Conservation (phyloP, 1,140 invertebrate genomes). For the Listronotus oregonensis region DNA sequence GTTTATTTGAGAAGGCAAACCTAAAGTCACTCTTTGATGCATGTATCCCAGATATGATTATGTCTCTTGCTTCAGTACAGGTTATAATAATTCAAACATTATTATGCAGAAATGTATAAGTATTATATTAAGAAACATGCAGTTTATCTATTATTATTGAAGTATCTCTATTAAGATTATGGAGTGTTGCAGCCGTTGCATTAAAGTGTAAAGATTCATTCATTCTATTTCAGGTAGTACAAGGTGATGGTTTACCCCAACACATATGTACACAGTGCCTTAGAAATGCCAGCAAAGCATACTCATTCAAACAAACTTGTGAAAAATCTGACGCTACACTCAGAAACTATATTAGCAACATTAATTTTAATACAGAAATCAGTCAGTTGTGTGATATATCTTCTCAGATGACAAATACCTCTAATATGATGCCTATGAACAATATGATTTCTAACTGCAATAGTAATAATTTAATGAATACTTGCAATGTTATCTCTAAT, state of each 20-base stretch:
- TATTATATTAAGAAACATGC: too few species aligned
- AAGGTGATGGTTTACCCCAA: conserved; percentile 53
- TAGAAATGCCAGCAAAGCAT: conserved; percentile 50
- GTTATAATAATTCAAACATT: too few species aligned
- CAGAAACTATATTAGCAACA: conserved; percentile 47
- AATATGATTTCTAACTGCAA: conserved; percentile 22
- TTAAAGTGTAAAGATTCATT: conserved; percentile 15
- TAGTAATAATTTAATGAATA: conserved; percentile 11
- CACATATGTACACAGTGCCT: conserved; percentile 54
- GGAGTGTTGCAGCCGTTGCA: too few species aligned
- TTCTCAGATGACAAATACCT: conserved; percentile 3
- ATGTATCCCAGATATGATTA: conserved; percentile 54
- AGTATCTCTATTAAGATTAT: too few species aligned
- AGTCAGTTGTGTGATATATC: conserved; percentile 25
- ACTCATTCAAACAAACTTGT: conserved; percentile 53
- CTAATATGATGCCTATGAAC: conserved; percentile 19
- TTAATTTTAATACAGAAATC: conserved; percentile 21
- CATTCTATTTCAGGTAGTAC: conserved; percentile 45
- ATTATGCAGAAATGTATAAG: too few species aligned
- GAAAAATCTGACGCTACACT: conserved; percentile 53
- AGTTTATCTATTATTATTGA: too few species aligned
- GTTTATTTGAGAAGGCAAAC: conserved; percentile 49
- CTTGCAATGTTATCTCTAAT: conserved; percentile 19
- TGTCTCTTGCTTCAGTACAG: conserved; percentile 52
- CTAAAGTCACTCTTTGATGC: conserved; percentile 52